Evolutionary conservation across 23 tunicate species (phyloP).

Genomic region (Corella eumyota): DNA sequence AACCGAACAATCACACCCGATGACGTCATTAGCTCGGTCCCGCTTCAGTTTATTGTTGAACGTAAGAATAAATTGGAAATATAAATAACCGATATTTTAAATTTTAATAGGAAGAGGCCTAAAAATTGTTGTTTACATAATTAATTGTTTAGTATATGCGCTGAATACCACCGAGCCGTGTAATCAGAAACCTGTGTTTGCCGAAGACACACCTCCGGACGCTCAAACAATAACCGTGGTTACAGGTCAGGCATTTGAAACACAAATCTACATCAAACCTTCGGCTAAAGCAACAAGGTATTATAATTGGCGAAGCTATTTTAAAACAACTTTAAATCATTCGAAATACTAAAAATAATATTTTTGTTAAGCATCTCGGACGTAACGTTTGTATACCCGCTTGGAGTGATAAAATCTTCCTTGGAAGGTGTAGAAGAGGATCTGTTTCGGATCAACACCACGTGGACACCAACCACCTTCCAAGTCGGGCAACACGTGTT

Average conservation of each 20-base stretch:
- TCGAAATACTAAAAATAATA: too few relatives aligned
- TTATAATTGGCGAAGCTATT: too few relatives aligned
- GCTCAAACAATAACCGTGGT: constrained; percentile 26
- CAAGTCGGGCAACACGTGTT: constrained; percentile 36
- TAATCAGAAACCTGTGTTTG: constrained; percentile 26
- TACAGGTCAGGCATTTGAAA: not conserved
- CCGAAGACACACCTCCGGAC: constrained; percentile 28
- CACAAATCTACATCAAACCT: constrained; percentile 13
- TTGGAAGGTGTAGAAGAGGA: constrained; percentile 4
- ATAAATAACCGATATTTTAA: too few relatives aligned
- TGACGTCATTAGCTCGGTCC: constrained; percentile 12
- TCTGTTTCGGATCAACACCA: constrained; percentile 10
- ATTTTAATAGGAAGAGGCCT: not conserved
- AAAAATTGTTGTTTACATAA: not conserved
- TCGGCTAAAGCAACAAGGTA: too few relatives aligned
- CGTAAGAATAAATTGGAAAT: constrained; percentile 15
- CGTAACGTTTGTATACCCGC: constrained; percentile 15
- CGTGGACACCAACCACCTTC: constrained; percentile 49
- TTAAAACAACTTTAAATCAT: too few relatives aligned
- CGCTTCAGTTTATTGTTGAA: constrained; percentile 21
- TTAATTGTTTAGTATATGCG: not conserved
- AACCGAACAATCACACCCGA: not conserved
- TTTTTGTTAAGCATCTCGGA: constrained; percentile 44
- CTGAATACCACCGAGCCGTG: constrained; percentile 6
- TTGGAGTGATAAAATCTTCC: constrained; percentile 24